Conservation (phyloP, 2,888 invertebrate species). For the Clistopyga incitator region DNA sequence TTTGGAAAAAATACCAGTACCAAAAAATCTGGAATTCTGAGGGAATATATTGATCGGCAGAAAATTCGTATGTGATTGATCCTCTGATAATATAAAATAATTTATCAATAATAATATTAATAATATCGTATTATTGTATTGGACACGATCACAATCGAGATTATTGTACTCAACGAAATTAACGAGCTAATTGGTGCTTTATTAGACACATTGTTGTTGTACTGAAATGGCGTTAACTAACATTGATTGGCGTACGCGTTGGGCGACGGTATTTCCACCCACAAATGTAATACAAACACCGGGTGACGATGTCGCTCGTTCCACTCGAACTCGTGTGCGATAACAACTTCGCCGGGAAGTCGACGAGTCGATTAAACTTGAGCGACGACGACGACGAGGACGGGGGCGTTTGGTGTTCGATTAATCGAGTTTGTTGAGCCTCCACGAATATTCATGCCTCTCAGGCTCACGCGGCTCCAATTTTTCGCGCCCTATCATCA, state of each 20-base stretch:
- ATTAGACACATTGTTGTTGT: conserved; percentile 66
- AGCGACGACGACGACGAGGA: conserved; percentile 40
- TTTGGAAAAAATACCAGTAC: too few species aligned
- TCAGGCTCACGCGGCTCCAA: neutral
- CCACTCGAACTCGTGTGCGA: conserved; percentile 41
- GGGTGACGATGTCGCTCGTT: conserved; percentile 31
- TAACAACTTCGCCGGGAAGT: conserved; percentile 51
- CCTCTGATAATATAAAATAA: conserved; percentile 24
- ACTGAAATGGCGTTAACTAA: conserved; percentile 73
- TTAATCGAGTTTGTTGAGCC: conserved; percentile 51
- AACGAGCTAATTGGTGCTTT: conserved; percentile 59
- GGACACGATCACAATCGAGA: conserved; percentile 63
- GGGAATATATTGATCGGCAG: too few species aligned
- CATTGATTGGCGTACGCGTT: conserved; percentile 63
- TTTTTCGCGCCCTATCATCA: conserved; percentile 23
- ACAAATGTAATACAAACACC: conserved; percentile 8
- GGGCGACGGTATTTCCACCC: conserved; percentile 9
- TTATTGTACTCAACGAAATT: conserved; percentile 66
- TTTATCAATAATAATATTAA: conserved; percentile 49
- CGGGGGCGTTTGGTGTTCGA: conserved; percentile 31
- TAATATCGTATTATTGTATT: conserved; percentile 61
- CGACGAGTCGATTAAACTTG: conserved; percentile 59
- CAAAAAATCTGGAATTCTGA: neutral
- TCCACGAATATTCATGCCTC: conserved; percentile 40
- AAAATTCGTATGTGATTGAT: too few species aligned